Base-by-base conservation (phyloP, 2,888 invertebrate species). In the Nectonema munidae region DNA sequence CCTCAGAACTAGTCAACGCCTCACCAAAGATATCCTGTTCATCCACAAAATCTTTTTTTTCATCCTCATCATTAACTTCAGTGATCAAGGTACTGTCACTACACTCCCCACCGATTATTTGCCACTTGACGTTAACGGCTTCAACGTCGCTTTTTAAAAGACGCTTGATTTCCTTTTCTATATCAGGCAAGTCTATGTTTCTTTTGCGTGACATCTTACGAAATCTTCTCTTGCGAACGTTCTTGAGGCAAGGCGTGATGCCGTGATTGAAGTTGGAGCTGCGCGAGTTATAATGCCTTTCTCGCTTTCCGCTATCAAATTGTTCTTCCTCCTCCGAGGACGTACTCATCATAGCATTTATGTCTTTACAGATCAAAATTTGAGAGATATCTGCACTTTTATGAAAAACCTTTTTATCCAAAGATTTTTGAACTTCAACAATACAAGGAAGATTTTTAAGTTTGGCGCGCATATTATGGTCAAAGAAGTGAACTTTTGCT, bases 331-430 rank as follows among this genome's bases (percentile, higher is more conserved):
- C 42, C 15, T 45, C 42, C 5, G 43, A 25, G 14, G 43, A 43
- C n/a, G n/a, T 9, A 32, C 9, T 9, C 6, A 15, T 11, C 25
- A 11, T 25, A 11, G 25, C 25, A 18, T 3, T 15, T 21, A 33
- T 17, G 11, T 5, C 29, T 18, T 42, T 38, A 53, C 52, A 49
- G 52, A 4, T 18, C 21, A 20, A 47, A 50, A 68, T 65, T 63
- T 86, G 89, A 48, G 75, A 75, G 43, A 95, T 68, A 54, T 95
- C 89, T 0, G 83, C 79, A 1, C 83, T 76, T 61, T 95, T 95
- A 52, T 89, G 95, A 48, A 89, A 76, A 49, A 74, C 81, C 56
- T 83, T 89, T 43, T 67, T 69, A 52, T 95, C 95, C 39, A 86
- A 74, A 0, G 83, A 83, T 59, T 95, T 95, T 40, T 75, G 58